Conservation (phyloP, 2,888 invertebrate genomes). For the Corythucha ciliata region DNA sequence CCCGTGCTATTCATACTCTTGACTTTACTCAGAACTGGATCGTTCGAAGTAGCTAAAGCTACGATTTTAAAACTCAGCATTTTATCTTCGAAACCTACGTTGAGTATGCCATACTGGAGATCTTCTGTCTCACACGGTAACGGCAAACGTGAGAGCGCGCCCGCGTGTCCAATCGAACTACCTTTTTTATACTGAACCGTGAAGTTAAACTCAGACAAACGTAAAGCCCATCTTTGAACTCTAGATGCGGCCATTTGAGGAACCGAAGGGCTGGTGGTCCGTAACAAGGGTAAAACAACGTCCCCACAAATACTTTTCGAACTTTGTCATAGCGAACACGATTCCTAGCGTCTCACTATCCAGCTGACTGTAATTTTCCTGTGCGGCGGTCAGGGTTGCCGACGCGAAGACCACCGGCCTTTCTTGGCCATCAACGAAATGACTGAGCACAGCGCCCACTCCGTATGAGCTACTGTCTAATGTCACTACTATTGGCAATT, state of each 20-base stretch:
- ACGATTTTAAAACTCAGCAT: too few species aligned
- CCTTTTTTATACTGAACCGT: background rate
- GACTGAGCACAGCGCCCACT: slow-evolving; percentile 28
- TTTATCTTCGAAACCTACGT: too few species aligned
- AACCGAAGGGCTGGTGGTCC: background rate
- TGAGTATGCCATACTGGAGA: too few species aligned
- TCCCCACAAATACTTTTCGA: slow-evolving; percentile 8
- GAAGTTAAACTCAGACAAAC: background rate
- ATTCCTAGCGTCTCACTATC: background rate
- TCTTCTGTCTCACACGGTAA: background rate
- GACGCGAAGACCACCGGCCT: slow-evolving; percentile 6
- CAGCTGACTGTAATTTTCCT: background rate
- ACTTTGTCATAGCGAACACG: slow-evolving; percentile 12
- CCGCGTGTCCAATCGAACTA: background rate
- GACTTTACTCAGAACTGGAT: too few species aligned
- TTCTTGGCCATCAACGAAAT: slow-evolving; percentile 12
- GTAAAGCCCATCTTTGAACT: background rate
- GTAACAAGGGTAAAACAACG: background rate
- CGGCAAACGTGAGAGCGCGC: background rate
- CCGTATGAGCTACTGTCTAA: slow-evolving; percentile 11
- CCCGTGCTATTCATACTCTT: too few species aligned
- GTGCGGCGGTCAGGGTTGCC: background rate
- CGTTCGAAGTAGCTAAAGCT: too few species aligned
- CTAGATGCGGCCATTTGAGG: background rate
- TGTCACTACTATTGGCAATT: background rate